Conservation (phyloP, 2,888 invertebrate genomes). For the Macrosiphum euphorbiae region DNA sequence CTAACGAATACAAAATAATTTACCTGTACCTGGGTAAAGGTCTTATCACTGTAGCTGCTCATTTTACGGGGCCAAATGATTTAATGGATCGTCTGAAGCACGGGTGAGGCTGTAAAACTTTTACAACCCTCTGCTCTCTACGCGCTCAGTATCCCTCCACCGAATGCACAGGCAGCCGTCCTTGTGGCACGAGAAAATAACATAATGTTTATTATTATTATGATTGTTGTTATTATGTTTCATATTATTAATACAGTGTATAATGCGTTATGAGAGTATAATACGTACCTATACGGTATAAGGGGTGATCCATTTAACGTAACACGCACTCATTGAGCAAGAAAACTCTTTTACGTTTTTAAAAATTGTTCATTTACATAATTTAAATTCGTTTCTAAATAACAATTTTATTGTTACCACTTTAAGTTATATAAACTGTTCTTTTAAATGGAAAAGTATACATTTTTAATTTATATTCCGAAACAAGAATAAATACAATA, state of each 20-base stretch:
- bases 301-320: too few relatives aligned
- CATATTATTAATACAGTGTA: not conserved
- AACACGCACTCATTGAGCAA: too few relatives aligned
- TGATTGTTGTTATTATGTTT: not conserved
- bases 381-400: too few relatives aligned
- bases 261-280: not conserved
- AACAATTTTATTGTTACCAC: too few relatives aligned
- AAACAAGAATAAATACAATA: too few relatives aligned
- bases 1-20: not conserved
- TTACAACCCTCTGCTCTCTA: not conserved
- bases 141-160: not conserved
- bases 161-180: too few relatives aligned
- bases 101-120: slow-evolving; percentile 28
- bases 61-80: slow-evolving; percentile 5
- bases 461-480: too few relatives aligned
- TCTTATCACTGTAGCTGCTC: too few relatives aligned
- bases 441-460: too few relatives aligned
- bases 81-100: not conserved
- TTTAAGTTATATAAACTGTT: too few relatives aligned
- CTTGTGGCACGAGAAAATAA: not conserved
- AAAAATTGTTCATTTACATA: too few relatives aligned
- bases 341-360: too few relatives aligned
- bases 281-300: not conserved
- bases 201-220: not conserved
- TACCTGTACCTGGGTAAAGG: not conserved